These are phyloP conservation scores for Sebastes melanostomus DNA, from an alignment of 2,797 vertebrate species.

Conservation along the genomic window DNA sequence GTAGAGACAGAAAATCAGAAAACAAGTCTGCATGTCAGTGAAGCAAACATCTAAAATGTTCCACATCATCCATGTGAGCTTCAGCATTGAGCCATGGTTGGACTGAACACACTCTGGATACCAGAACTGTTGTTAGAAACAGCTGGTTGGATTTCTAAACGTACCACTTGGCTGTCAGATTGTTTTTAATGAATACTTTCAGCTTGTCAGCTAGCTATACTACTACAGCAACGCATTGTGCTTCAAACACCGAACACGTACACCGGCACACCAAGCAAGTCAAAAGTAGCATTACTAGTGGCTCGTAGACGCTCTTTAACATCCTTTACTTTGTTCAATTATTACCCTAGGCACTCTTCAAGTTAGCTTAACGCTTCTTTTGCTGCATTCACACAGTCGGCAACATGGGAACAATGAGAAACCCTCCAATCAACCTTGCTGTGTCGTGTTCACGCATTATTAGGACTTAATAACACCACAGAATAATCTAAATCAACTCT, in stretches of 20 bases:
- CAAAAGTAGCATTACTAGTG: too few relatives aligned
- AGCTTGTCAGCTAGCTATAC: not conserved
- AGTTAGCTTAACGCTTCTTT: not conserved
- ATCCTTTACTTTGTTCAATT: not conserved
- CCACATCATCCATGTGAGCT: not conserved
- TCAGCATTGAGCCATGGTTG: not conserved
- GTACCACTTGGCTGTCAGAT: not conserved
- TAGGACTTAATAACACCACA: too few relatives aligned
- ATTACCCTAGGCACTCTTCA: not conserved
- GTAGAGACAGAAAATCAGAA: not conserved
- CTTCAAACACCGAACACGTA: not conserved
- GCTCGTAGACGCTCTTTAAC: not conserved
- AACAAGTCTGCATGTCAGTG: not conserved
- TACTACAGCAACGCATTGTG: not conserved
- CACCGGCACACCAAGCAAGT: too few relatives aligned
- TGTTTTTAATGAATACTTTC: not conserved
- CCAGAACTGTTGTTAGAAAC: not conserved
- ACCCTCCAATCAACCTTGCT: not conserved
- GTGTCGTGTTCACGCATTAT: too few relatives aligned
- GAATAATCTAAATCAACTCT: too few relatives aligned
- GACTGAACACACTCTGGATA: too few relatives aligned
- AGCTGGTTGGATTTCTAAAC: not conserved
- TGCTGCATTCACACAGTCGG: not conserved
- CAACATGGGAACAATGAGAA: not conserved
- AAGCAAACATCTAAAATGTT: not conserved